Percentiles rank a stretch among this genome's conserved stretches.
phyloP scores from a whole-genome alignment of 2,113 vertebrate genomes.

The Phasianus colchicus region DNA sequence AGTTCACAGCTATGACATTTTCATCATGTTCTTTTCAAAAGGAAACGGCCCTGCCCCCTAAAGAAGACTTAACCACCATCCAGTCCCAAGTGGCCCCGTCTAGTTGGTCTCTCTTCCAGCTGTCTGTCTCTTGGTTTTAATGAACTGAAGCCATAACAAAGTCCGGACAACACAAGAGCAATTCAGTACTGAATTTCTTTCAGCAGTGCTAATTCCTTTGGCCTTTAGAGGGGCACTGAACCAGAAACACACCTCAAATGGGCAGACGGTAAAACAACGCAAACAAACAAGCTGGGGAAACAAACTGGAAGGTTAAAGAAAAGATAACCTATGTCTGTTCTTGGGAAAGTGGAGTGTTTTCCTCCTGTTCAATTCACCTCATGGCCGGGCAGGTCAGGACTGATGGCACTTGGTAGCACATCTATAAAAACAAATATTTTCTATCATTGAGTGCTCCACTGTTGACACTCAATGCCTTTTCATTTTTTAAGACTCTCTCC shows the following conservation, averaged over 20 bases:
- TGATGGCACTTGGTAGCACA: conserved; percentile 58
- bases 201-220: conserved; percentile 58
- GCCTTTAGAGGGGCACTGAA: conserved; percentile 77
- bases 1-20: conserved; percentile 17
- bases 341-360: conserved; percentile 59
- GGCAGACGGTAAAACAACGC: conserved; percentile 75
- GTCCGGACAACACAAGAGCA: conserved; percentile 22
- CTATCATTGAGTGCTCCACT: conserved; percentile 58
- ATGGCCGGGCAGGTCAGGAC: conserved; percentile 50
- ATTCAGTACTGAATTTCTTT: conserved; percentile 61
- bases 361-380: conserved; percentile 68
- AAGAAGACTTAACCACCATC: neutral
- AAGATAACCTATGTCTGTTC: conserved; percentile 64
- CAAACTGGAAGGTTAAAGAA: conserved; percentile 71
- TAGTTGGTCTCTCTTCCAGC: conserved; percentile 39
- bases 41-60: neutral
- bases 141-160: conserved; percentile 68
- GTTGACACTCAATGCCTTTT: conserved; percentile 64
- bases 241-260: conserved; percentile 77
- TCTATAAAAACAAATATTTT: conserved; percentile 75
- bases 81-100: neutral
- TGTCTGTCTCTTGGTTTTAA: conserved; percentile 55
- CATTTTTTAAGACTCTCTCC: conserved; percentile 48
- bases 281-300: conserved; percentile 80
- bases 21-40: neutral